Conservation (phyloP, 2,797 vertebrate species). For the Pelobates cultripes region DNA sequence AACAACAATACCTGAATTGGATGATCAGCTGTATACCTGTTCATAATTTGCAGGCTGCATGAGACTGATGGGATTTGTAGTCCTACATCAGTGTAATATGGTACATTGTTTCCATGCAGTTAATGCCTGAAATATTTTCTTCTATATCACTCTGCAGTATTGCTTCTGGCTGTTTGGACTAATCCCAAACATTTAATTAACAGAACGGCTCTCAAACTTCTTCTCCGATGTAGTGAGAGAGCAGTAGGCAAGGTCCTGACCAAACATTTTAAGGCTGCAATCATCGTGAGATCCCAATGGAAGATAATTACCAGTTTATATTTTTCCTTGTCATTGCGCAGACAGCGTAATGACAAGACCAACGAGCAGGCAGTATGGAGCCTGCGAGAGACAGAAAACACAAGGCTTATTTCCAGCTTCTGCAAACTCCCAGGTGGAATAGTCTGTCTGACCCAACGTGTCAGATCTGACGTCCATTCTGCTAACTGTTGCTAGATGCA, state of each 20-base stretch:
- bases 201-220: constrained; percentile 5
- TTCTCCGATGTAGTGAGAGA: constrained; percentile 35
- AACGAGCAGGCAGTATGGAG: constrained; percentile 42
- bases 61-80: too few species aligned
- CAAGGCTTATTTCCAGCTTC: not conserved
- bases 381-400: constrained; percentile 13
- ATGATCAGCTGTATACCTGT: too few species aligned
- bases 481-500: constrained; percentile 35
- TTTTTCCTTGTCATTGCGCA: constrained; percentile 49
- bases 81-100: too few species aligned
- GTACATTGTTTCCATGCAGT: too few species aligned
- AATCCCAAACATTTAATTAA: constrained; percentile 34
- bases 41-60: too few species aligned
- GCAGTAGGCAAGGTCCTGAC: constrained; percentile 59
- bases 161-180: not conserved
- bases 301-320: constrained; percentile 66
- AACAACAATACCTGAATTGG: too few species aligned
- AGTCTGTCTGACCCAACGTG: constrained; percentile 44
- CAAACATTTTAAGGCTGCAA: constrained; percentile 61
- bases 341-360: constrained; percentile 58
- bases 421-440: constrained; percentile 61
- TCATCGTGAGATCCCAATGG: constrained; percentile 61
- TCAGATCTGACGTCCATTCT: constrained; percentile 55
- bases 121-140: too few species aligned
- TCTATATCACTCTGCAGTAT: not conserved